A percentile compares a stretch with the other conserved stretches of the same genome.
Conservation (phyloP, 2,797 vertebrate genomes). For the Eidolon dupreanum region DNA sequence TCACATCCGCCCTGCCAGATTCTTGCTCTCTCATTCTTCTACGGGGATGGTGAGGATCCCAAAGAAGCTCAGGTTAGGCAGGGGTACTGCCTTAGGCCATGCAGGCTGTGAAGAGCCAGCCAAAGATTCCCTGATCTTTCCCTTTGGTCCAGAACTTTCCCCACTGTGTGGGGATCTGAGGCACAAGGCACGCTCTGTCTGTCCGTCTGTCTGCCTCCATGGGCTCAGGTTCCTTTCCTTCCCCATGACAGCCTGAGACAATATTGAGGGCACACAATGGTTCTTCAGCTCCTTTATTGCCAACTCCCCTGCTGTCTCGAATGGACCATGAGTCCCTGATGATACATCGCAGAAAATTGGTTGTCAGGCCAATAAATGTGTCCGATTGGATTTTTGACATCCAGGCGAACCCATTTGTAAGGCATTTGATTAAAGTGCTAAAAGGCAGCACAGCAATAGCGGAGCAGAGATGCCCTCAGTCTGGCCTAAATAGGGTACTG, state of each 20-base stretch:
- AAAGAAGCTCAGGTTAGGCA: background rate
- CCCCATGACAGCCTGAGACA: background rate
- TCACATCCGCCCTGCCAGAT: background rate
- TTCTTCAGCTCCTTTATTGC: slow-evolving; percentile 47
- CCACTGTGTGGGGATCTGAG: background rate
- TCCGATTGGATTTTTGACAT: slow-evolving; percentile 72
- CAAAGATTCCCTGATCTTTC: background rate
- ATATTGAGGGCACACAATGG: background rate
- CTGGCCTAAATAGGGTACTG: slow-evolving; percentile 60
- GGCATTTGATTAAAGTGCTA: slow-evolving; percentile 76
- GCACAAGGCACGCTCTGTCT: background rate
- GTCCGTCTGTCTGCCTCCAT: background rate
- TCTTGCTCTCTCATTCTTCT: background rate
- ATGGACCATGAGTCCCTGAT: slow-evolving; percentile 72
- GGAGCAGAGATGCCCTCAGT: slow-evolving; percentile 42
- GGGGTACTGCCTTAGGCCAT: background rate
- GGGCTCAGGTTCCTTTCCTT: background rate
- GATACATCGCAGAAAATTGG: slow-evolving; percentile 71
- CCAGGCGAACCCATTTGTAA: slow-evolving; percentile 36
- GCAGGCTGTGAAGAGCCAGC: background rate
- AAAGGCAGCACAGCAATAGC: slow-evolving; percentile 52
- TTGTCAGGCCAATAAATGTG: slow-evolving; percentile 80
- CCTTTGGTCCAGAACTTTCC: background rate
- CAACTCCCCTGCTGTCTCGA: slow-evolving; percentile 40
- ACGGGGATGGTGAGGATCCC: background rate